Conservation (phyloP, 2,888 invertebrate genomes). For the Lithophane semibrunnea region DNA sequence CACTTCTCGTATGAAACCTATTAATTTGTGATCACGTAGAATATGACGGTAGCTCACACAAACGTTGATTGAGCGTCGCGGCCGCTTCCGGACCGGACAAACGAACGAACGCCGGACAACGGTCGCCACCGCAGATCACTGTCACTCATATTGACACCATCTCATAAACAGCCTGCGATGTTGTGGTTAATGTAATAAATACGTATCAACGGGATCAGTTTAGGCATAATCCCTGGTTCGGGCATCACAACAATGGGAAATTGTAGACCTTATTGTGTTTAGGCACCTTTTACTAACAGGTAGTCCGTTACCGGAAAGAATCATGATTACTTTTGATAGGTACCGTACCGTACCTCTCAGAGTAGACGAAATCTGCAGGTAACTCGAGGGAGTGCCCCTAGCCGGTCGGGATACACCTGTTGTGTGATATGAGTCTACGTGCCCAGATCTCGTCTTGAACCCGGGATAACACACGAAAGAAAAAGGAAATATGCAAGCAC, state of each 20-base stretch:
- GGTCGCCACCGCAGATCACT: background rate
- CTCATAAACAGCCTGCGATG: background rate
- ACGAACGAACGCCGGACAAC: background rate
- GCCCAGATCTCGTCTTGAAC: background rate
- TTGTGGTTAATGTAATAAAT: slow-evolving; percentile 4
- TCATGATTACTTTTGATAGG: background rate
- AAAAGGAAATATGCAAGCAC: slow-evolving; percentile 10
- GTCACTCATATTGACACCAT: slow-evolving; percentile 2
- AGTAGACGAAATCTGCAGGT: background rate
- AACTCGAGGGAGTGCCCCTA: background rate
- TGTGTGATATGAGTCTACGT: background rate
- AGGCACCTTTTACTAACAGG: background rate
- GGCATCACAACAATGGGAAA: background rate
- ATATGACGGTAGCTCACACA: background rate
- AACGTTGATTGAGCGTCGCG: background rate
- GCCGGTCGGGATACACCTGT: background rate
- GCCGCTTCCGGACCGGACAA: background rate
- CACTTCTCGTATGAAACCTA: background rate
- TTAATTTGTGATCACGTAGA: background rate
- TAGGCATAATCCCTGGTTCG: background rate
- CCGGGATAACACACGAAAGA: slow-evolving; percentile 9
- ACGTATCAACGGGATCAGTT: background rate
- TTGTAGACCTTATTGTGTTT: background rate
- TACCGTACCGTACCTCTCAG: background rate
- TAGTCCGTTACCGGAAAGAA: background rate